Evolutionary conservation across 2,888 invertebrate genomes (phyloP), one percentile per base, ranked within the genome.

Genomic region (Peribatodes rhomboidaria): DNA sequence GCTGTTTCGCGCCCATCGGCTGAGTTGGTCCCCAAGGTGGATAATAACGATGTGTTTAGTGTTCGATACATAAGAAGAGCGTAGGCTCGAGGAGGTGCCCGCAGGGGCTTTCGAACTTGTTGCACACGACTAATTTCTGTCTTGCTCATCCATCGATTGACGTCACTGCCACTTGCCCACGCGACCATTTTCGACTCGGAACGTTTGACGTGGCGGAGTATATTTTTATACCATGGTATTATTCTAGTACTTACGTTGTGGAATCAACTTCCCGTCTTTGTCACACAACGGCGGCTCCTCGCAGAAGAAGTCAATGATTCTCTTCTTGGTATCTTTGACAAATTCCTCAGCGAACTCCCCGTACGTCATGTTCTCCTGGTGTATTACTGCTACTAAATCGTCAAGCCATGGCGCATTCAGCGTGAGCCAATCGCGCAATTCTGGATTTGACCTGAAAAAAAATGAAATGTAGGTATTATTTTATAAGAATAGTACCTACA

Each of bases 351-450:
- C 71, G 20, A 78, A 82, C 61, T 89, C 84, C 9, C 33, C 35
- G 44, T 86, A 83, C 0, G 84, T 79, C 83, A 85, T 84, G 57
- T 95, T 95, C 82, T 96, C 96, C 76, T 95, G 94, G 76, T 94
- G 95, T 16, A 94, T 74, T 31, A 95, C 78, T 39, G 94, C 94
- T 67, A 96, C 94, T 9, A 95, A 69, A 35, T 94, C 94, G 76
- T 96, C 95, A 13, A 95, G 94, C 83, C 95, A 95, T 1, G 97
- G 96, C n/a, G 95, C 93, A 83, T 95, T 94, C 55, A 95, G 91
- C 59, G 94, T 93, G 10, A 97, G 78, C 81, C 94, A 94, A 64
- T 94, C 94, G 55, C 96, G 94, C 70, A 97, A 94, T 68, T 95
- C 95, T 47, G 95, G 94, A 74, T 96, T 74, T n/a, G 72, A 62